These are phyloP conservation scores for Cotesia congregata DNA, from an alignment of 2,888 invertebrate species.

Conservation along the genomic window DNA sequence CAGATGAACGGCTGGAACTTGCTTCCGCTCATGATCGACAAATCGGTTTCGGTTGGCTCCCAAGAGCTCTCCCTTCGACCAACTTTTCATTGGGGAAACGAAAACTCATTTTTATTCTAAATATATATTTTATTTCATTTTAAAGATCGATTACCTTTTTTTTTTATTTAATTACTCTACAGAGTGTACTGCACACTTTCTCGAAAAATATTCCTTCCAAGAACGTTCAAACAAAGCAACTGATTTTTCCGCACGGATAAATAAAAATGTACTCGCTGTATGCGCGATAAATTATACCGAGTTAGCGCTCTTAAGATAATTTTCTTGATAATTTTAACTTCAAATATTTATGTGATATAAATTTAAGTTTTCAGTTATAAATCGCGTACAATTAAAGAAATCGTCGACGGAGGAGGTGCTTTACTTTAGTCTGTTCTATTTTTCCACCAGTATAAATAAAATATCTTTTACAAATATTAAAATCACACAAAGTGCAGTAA, in stretches of 20 bases:
- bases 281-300: not conserved
- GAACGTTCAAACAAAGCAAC: not conserved
- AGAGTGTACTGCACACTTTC: not conserved
- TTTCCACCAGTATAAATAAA: not conserved
- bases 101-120: not conserved
- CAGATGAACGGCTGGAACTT: constrained; percentile 64
- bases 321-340: not conserved
- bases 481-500: no score
- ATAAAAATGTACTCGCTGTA: not conserved
- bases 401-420: not conserved
- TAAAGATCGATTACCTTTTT: not conserved
- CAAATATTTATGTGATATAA: not conserved
- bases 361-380: not conserved
- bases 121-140: no score
- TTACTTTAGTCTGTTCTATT: not conserved
- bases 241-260: not conserved
- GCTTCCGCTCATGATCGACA: constrained; percentile 58
- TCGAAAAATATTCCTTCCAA: not conserved
- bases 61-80: constrained; percentile 12
- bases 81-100: constrained; percentile 7
- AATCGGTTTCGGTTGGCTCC: constrained; percentile 7
- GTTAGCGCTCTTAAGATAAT: not conserved
- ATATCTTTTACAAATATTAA: no score
- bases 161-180: not conserved
- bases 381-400: not conserved